These are phyloP conservation scores for Luperina nickerlii DNA, from an alignment of 2,888 invertebrate species.

Conservation along the genomic window DNA sequence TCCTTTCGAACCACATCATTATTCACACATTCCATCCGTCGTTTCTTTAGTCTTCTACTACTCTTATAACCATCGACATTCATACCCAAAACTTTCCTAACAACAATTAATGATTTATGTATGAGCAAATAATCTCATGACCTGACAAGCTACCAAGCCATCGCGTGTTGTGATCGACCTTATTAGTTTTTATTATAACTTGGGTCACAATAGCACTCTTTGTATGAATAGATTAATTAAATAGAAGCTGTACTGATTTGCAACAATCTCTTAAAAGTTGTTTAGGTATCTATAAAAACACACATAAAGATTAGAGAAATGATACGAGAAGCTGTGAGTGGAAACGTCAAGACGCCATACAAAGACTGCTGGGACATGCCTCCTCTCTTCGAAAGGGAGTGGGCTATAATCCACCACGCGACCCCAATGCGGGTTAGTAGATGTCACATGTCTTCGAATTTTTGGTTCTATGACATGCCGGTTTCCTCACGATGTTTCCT, in stretches of 20 bases:
- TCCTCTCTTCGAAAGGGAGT: too few species aligned
- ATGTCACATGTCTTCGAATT: too few species aligned
- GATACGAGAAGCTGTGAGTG: neutral
- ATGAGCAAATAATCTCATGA: conserved; percentile 33
- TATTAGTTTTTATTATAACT: conserved; percentile 32
- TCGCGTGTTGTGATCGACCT: conserved; percentile 37
- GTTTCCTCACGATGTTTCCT: too few species aligned
- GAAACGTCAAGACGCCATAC: neutral
- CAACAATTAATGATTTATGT: conserved; percentile 15
- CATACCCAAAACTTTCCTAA: too few species aligned
- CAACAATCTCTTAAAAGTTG: neutral
- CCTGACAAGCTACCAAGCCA: conserved; percentile 3
- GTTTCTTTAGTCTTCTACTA: too few species aligned
- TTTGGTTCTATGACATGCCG: too few species aligned
- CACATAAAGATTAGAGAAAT: neutral
- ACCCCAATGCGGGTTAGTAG: too few species aligned
- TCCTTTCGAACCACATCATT: too few species aligned
- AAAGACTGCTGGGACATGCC: neutral
- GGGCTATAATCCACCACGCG: too few species aligned
- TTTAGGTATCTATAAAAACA: neutral
- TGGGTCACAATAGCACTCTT: neutral
- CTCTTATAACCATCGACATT: too few species aligned
- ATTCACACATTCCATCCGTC: too few species aligned
- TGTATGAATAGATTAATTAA: neutral
- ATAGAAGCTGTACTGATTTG: neutral